phyloP scores from a whole-genome alignment of 2,797 vertebrate species.

The Enteromius trimaculatus region DNA sequence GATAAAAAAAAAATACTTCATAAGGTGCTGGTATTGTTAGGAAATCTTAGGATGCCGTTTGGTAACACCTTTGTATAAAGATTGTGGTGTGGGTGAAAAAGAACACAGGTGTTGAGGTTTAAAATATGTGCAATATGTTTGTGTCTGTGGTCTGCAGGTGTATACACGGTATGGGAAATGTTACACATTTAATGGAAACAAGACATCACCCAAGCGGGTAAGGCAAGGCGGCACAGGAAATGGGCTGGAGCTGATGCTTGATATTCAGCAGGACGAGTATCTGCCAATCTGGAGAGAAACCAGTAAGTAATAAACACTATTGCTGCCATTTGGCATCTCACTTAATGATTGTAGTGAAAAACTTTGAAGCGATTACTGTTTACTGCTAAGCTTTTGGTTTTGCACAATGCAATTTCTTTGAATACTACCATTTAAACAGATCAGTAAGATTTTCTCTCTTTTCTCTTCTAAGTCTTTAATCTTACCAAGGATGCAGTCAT shows the following conservation, averaged over 20 bases:
- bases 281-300: constrained; percentile 90
- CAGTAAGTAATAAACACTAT: constrained; percentile 69
- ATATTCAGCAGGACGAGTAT: constrained; percentile 89
- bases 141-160: constrained; percentile 71
- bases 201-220: constrained; percentile 74
- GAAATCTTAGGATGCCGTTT: background rate
- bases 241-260: constrained; percentile 87
- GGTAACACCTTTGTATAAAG: background rate
- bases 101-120: background rate
- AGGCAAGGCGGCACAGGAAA: constrained; percentile 86
- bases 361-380: background rate
- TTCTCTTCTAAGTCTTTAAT: no score
- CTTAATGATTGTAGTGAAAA: background rate
- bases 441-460: background rate
- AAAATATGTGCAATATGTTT: background rate
- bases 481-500: background rate
- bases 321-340: background rate
- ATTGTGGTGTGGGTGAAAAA: background rate
- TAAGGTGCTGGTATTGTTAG: background rate
- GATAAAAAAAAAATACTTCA: constrained; percentile 1
- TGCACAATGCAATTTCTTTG: background rate
- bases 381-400: background rate
- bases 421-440: background rate
- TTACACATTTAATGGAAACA: constrained; percentile 86
- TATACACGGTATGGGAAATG: constrained; percentile 89